Evolutionary conservation across 2,113 vertebrate species (phyloP), one percentile per base, ranked within the genome.

Genomic region (Psettodes erumei): DNA sequence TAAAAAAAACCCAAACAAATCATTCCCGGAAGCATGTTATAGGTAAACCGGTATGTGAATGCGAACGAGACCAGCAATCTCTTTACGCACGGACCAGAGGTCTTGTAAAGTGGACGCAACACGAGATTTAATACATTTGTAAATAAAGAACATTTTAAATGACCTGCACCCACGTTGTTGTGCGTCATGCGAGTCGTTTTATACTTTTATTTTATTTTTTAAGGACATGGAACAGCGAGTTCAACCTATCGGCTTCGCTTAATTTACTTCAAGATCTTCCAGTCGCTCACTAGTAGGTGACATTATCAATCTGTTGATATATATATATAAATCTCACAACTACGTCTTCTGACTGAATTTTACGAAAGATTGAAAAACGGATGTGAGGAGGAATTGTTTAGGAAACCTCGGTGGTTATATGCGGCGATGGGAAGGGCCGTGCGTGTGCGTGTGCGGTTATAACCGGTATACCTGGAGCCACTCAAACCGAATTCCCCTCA

Each of bases 111-210:
- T 67, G 19, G 62, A 65, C 12, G 16, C 33, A 51, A 35, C 9
- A n/a, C 65, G 18, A 32, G 50, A 40, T 51, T 53, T 6, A 33
- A 60, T 54, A 33, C 28, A 27, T 73, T 76, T 82, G 27, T 67
- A 70, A 85, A 88, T 87, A 86, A 86, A 87, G 21, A 59, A 59
- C 0, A 25, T 72, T 77, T 77, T 37, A 15, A 71, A 73, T 19
- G 0, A 59, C 2, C 4, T 32, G 8, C 15, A 18, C 4, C 27
- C 10, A 15, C 33, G 3, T 69, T 30, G 8, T 66, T 74, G 50
- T 55, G 25, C 19, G 37, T 77, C n/a, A 25, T 53, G 12, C 37
- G 47, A 50, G 7, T 67, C 1, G 15, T 72, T 76, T 56, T 11
- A 6, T 23, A 47, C 69, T 53, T 69, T 60, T 51, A 45, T 1